Base-by-base conservation (phyloP, 1,140 invertebrate genomes). In the Dendrolimus punctatus region DNA sequence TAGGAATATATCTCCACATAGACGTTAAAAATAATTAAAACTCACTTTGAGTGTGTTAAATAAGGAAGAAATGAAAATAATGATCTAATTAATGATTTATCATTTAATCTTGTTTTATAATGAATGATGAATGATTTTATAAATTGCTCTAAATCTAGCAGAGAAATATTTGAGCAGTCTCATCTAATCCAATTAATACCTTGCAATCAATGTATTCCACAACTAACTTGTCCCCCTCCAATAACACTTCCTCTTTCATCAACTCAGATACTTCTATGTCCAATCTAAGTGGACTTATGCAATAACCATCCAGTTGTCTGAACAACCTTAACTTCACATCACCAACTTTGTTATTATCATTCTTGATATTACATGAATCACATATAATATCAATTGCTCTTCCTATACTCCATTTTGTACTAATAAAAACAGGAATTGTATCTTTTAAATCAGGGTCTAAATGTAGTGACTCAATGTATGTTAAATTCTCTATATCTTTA, bases 341-440 rank as follows among this genome's bases (percentile, higher is more conserved):
- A 44, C 62, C 76, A 7, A 71, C 66, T 78, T 88, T 87, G 60
- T 91, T 90, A 67, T 91, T 91, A 45, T 88, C 85, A 74, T 91
- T 91, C 46, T 71, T 72, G 39, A 91, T 78, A 60, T 87, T 84
- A 58, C 87, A 87, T 52, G 85, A 74, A 43, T 87, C 80, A 54
- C 90, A 90, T 51, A 91, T 87, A 66, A 81, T 81, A 71, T 92
- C 91, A 49, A 91, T 87, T n/a, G 78, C 76, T 58, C 88, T 71
- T 6, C 89, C 89, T 41, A 91, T 55, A 57, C 83, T 88, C 90
- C 90, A 92, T 51, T 78, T 81, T 51, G 80, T 79, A 45, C 88
- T 88, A 48, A 91, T 80, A 80, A 89, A 91, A 8, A 90, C 68
- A 7, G 88, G 75, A 4, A 76, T 49, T 10, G 72, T 76, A 10